Percentiles rank a stretch among this genome's conserved stretches.
phyloP scores from a whole-genome alignment of 2,113 vertebrate species.

The Glaucidium brasilianum region DNA sequence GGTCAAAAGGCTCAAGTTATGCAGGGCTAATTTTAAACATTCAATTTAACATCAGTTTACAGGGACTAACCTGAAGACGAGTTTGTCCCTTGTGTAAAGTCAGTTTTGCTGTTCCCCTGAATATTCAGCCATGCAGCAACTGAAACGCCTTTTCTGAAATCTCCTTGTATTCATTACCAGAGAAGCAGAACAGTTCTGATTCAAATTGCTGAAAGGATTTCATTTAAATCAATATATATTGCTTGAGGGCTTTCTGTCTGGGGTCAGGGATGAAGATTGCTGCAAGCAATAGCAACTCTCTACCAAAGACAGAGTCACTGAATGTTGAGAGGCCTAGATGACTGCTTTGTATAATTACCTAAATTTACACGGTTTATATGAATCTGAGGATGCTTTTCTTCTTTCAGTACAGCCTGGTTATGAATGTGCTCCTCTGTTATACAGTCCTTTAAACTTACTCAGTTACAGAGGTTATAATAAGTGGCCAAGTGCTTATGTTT shows the following conservation, averaged over 20 bases:
- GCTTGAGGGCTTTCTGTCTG: neutral
- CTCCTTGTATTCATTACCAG: conserved; percentile 4
- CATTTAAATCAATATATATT: neutral
- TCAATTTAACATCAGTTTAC: neutral
- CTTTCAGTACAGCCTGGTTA: neutral
- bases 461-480: neutral
- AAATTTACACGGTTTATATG: neutral
- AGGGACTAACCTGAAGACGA: neutral
- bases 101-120: neutral
- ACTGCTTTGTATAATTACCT: neutral
- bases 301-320: neutral
- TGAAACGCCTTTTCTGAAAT: neutral
- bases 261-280: neutral
- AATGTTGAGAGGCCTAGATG: neutral
- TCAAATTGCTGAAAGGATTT: neutral
- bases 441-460: neutral
- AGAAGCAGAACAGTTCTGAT: conserved; percentile 1
- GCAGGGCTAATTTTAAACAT: neutral
- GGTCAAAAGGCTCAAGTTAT: neutral
- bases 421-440: neutral
- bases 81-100: neutral
- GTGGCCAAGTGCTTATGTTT: fast-evolving
- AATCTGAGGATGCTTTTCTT: neutral
- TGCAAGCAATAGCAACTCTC: neutral
- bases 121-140: neutral